Percentiles rank a stretch among this genome's conserved stretches.
These are phyloP conservation scores for Trissolcus basalis DNA, from an alignment of 1,140 invertebrate genomes.

Conservation along the genomic window DNA sequence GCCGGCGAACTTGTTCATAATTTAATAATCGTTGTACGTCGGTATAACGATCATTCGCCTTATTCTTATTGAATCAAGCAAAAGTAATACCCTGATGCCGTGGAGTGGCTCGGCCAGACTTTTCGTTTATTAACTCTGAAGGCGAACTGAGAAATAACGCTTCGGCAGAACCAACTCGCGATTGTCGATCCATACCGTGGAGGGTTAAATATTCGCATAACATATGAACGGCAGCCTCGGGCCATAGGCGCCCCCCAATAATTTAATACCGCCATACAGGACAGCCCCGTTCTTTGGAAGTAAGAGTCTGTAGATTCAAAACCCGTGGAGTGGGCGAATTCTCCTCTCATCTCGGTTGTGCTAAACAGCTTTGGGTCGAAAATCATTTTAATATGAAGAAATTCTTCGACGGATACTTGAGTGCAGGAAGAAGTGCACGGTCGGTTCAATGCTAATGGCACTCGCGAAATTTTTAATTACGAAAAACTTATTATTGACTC, in stretches of 20 bases:
- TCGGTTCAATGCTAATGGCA: slow-evolving; percentile 23
- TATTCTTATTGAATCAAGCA: slow-evolving; percentile 54
- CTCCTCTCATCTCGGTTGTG: slow-evolving; percentile 13
- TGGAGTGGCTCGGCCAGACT: slow-evolving; percentile 39
- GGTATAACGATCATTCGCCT: slow-evolving; percentile 43
- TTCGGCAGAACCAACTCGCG: slow-evolving; percentile 47
- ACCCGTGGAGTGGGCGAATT: slow-evolving; percentile 1
- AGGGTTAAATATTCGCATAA: slow-evolving; percentile 64
- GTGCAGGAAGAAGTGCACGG: background rate
- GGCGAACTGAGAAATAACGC: slow-evolving; percentile 51
- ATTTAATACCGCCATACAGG: slow-evolving; percentile 68
- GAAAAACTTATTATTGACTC: slow-evolving; percentile 25
- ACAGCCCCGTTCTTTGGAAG: slow-evolving; percentile 59
- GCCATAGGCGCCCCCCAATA: slow-evolving; percentile 64
- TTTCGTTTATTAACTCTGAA: slow-evolving; percentile 54
- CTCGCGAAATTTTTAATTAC: slow-evolving; percentile 51
- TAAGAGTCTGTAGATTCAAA: slow-evolving; percentile 61
- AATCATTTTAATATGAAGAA: slow-evolving; percentile 65
- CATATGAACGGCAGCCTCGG: slow-evolving; percentile 65
- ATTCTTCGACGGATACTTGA: slow-evolving; percentile 62
- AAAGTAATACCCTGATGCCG: slow-evolving; percentile 50
- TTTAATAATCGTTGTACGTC: slow-evolving; percentile 54
- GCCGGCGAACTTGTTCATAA: slow-evolving; percentile 35
- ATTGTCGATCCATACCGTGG: slow-evolving; percentile 39
- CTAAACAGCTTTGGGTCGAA: slow-evolving; percentile 42